Percentiles rank a stretch among this genome's conserved stretches.
phyloP scores from a whole-genome alignment of 1,140 invertebrate genomes.

The Achatina immaculata region DNA sequence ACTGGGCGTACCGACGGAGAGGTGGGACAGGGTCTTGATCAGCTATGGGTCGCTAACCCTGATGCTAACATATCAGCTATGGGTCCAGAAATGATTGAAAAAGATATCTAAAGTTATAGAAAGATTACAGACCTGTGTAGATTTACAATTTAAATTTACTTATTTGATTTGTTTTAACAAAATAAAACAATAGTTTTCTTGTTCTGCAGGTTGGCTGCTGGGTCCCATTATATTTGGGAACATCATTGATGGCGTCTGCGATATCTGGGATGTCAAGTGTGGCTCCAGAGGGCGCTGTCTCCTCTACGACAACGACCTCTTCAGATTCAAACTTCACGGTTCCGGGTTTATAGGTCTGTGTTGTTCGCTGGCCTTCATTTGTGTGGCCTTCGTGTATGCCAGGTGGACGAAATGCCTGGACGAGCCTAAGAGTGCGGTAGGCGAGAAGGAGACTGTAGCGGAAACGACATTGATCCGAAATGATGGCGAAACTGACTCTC shows the following conservation, averaged over 20 bases:
- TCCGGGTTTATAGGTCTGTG: not conserved
- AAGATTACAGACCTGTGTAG: not conserved
- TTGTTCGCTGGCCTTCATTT: not conserved
- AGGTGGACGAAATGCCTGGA: conserved; percentile 12
- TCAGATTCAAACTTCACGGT: conserved; percentile 37
- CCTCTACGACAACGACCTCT: conserved; percentile 38
- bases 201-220: conserved; percentile 34
- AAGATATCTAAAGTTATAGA: not conserved
- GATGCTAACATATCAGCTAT: too few relatives aligned
- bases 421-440: not conserved
- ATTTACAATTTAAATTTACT: not conserved
- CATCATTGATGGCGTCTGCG: conserved; percentile 38
- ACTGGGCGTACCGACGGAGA: too few relatives aligned
- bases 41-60: too few relatives aligned
- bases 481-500: not conserved
- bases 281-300: conserved; percentile 30
- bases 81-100: not conserved
- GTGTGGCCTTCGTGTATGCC: conserved; percentile 3
- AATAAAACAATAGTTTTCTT: not conserved
- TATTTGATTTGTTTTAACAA: not conserved
- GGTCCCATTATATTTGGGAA: conserved; percentile 36
- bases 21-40: too few relatives aligned
- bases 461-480: not conserved
- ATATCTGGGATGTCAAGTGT: conserved; percentile 28
- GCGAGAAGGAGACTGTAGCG: not conserved